Evolutionary conservation across 2,113 vertebrate species (phyloP).

Genomic region (Centropus bengalensis): DNA sequence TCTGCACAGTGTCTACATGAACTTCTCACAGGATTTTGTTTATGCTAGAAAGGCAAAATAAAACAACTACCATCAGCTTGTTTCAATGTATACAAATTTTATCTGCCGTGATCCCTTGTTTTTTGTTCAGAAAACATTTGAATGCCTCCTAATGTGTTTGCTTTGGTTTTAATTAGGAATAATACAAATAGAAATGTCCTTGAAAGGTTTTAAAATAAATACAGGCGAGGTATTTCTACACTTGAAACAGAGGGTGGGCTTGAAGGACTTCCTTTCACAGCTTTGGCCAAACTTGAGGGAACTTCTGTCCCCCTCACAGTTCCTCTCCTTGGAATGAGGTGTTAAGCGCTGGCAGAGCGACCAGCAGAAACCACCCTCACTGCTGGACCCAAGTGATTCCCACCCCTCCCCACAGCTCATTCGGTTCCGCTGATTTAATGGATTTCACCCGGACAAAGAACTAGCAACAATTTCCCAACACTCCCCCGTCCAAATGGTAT

Average conservation of each 20-base stretch:
- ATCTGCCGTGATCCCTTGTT: neutral
- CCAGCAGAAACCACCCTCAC: neutral
- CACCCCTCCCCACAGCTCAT: neutral
- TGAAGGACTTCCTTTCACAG: neutral
- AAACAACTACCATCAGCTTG: neutral
- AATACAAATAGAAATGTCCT: neutral
- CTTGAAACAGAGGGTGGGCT: neutral
- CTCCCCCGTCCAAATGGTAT: neutral
- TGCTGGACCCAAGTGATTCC: neutral
- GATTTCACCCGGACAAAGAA: neutral
- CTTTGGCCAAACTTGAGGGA: neutral
- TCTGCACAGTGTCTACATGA: constrained; percentile 28
- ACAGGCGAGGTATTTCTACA: neutral
- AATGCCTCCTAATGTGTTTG: neutral
- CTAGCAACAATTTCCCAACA: neutral
- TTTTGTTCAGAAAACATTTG: neutral
- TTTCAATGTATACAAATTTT: neutral
- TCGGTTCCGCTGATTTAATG: neutral
- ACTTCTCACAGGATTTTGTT: neutral
- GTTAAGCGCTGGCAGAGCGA: neutral
- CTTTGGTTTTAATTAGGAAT: neutral
- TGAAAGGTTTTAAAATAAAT: constrained; percentile 18
- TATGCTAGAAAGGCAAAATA: neutral
- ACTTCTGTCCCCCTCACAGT: neutral
- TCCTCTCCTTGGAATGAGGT: neutral